Evolutionary conservation across 2,888 invertebrate species (phyloP), one percentile per base, ranked within the genome.

Genomic region (Mycalesis mineus): DNA sequence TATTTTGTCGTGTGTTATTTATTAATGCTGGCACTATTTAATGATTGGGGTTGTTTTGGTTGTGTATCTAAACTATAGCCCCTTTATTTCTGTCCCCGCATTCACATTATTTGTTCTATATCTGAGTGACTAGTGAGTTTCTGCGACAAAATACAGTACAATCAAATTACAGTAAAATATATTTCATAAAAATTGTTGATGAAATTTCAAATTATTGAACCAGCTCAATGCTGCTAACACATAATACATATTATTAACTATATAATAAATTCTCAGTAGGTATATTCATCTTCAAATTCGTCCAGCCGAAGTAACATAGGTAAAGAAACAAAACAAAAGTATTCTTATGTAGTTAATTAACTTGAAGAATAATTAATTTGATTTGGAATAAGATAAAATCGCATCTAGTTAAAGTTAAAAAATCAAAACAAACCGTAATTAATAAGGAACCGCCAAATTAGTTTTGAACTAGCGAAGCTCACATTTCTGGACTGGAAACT

Each of bases 21-120:
- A 83, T 60, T 48, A 31, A 53, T 77, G 73, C 73, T 68, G 72
- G 74, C 72, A 69, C 70, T 77, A 77, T 80, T 82, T 84, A 85
- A 84, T 85, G 75, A 80, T 78, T 82, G 78, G 80, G 80, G 87
- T 84, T 68, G 80, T 79, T 79, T 81, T 84, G 80, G 83, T 84
- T 84, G 73, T 69, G 77, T 77, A 84, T 82, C 80, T 36, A 82
- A 83, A 81, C 73, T 55, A 33, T 49, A 47, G 37, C 54, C 55
- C 58, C 58, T 11, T 36, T 11, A 9, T 57, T 59, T 41, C 61
- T 54, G 49, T 49, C 41, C 36, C 52, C 57, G 53, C 59, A 60
- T 63, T 62, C 58, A 55, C 51, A 62, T 63, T 58, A 57, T 63
- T 54, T 39, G 28, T 45, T 36, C 22, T 39, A 22, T 11, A 39